A percentile compares a stretch with the other conserved stretches of the same genome.
Conservation (phyloP, 1,140 invertebrate species). For the Lasaia peninsularis region DNA sequence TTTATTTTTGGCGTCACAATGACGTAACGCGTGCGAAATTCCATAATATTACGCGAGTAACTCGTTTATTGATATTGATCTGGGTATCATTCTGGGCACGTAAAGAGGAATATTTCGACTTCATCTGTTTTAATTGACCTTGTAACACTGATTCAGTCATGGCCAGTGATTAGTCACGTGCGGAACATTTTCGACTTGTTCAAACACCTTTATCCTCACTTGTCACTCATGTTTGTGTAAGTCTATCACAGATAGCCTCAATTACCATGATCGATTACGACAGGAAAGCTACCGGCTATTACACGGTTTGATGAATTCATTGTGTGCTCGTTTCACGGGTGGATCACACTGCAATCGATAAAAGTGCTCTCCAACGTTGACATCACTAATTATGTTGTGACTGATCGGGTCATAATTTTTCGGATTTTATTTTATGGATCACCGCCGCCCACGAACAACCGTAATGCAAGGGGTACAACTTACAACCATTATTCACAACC, state of each 20-base stretch:
- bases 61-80: constrained; percentile 51
- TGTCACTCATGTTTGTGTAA: constrained; percentile 54
- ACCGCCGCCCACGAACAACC: too few relatives aligned
- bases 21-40: constrained; percentile 54
- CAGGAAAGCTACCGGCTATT: constrained; percentile 40
- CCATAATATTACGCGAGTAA: constrained; percentile 41
- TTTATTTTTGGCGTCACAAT: constrained; percentile 36
- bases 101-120: constrained; percentile 31
- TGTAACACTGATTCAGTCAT: constrained; percentile 16
- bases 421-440: too few relatives aligned
- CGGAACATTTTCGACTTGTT: constrained; percentile 33
- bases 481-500: too few relatives aligned
- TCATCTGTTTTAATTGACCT: constrained; percentile 33
- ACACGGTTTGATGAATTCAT: constrained; percentile 46
- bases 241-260: constrained; percentile 43
- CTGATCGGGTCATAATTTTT: constrained; percentile 31
- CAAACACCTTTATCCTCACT: constrained; percentile 53
- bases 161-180: constrained; percentile 34
- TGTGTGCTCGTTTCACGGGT: constrained; percentile 36
- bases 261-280: constrained; percentile 64
- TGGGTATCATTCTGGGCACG: constrained; percentile 19
- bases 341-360: constrained; percentile 50
- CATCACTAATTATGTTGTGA: constrained; percentile 53
- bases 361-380: constrained; percentile 43
- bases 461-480: too few relatives aligned